phyloP scores from a whole-genome alignment of 2,797 vertebrate species.

The Antennarius maculatus region DNA sequence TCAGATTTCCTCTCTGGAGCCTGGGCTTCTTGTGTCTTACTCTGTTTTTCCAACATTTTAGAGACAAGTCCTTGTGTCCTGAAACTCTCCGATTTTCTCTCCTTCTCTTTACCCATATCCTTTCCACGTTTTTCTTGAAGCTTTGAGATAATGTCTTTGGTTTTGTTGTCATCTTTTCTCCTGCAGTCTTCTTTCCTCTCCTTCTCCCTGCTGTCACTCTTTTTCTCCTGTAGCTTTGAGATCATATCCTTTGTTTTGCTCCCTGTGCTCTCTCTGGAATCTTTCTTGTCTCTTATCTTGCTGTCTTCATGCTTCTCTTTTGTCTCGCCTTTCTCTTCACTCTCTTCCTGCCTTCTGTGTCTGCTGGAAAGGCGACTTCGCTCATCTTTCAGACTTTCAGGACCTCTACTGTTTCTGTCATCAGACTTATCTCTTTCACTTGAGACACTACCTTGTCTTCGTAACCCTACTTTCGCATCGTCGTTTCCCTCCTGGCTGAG shows the following conservation, averaged over 20 bases:
- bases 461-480: conserved; percentile 53
- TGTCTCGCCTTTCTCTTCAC: conserved; percentile 66
- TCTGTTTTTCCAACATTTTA: conserved; percentile 81
- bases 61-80: conserved; percentile 81
- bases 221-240: conserved; percentile 81
- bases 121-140: conserved; percentile 78
- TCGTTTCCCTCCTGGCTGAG: conserved; percentile 80
- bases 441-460: conserved; percentile 60
- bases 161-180: conserved; percentile 76
- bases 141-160: conserved; percentile 82
- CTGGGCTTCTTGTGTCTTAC: conserved; percentile 77
- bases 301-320: conserved; percentile 79
- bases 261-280: conserved; percentile 81
- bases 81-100: conserved; percentile 74
- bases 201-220: conserved; percentile 71
- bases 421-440: conserved; percentile 60
- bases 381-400: conserved; percentile 56
- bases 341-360: conserved; percentile 60
- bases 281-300: conserved; percentile 69
- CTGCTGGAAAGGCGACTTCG: conserved; percentile 54
- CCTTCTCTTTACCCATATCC: conserved; percentile 78
- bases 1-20: conserved; percentile 72
- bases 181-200: conserved; percentile 76
- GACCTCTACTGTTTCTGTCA: conserved; percentile 53
- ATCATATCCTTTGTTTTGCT: conserved; percentile 83